Base-by-base conservation (phyloP, 1,140 invertebrate species). In the Drosophila santomea region DNA sequence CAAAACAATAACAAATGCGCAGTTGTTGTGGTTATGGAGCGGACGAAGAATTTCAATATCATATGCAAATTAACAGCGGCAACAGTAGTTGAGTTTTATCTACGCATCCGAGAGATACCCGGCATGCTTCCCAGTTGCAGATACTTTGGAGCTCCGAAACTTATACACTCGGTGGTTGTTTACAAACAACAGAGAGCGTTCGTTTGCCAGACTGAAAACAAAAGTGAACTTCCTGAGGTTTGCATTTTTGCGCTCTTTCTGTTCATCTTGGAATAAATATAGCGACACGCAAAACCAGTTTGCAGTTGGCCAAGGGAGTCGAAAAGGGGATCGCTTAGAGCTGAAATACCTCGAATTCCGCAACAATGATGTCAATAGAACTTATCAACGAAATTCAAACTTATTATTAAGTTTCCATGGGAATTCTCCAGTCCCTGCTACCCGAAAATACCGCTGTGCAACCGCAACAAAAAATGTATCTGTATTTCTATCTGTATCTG, bases 151-250 rank as follows among this genome's bases (percentile, higher is more conserved):
- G 58, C 36, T 14, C 20, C 59, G 10, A 35, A 50, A 51, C n/a
- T 38, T 23, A 43, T 35, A 15, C 60, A 17, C 60, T 43, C 47
- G 50, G 51, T 20, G 41, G 64, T 25, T 85, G 80, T 83, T 83
- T 84, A 84, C 72, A 39, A 85, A 80, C 82, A 74, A 81, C 78
- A 85, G 66, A 68, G 55, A 44, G 77, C 66, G 28, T 32, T 32
- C 28, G 28, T 2, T 8, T 8, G 28, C 28, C 28, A 7, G 28
- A 32, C 32, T 32, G 68, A 85, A 85, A 88, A 82, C 69, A 85
- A 85, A 88, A 85, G 80, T 83, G 69, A 85, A 82, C 64, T 85
- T 75, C 48, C 79, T 82, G 58, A 61, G 67, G 61, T 55, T 60
- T 68, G 56, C 58, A 60, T 36, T 77, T 77, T 57, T 61, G 15